Evolutionary conservation across 2,888 invertebrate genomes (phyloP), one percentile per base, ranked within the genome.

Genomic region (Parnassius smintheus): DNA sequence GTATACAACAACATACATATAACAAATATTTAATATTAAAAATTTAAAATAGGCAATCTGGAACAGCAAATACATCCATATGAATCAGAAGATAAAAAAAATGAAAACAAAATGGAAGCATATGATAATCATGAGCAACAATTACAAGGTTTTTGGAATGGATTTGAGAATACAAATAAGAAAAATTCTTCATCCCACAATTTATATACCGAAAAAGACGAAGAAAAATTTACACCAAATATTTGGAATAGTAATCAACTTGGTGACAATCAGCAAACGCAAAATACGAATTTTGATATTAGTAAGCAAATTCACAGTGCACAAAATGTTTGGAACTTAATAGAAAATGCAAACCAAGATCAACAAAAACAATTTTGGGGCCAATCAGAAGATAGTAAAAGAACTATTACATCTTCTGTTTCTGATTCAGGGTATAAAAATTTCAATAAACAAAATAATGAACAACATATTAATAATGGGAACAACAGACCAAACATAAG

Each of bases 41-140:
- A 2, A 56, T 59, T 61, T 59, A 54, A 41, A 64, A 46, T 56
- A 68, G 66, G 65, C n/a, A 52, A 62, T 60, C 52, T 65, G 61
- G 69, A 65, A 25, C 68, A 67, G 54, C 59, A 66, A 61, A 68
- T 52, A 65, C 66, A 69, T 8, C 42, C 52, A 0, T 52, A 58
- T 18, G 55, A 52, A 61, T 55, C 46, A 48, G 51, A 61, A 62
- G 59, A 59, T 13, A 18, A 18, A 18, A n/a, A 61, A 35, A 42
- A 25, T 12, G n/a, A 59, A 54, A 51, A 41, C n/a, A 58, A 35
- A 50, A n/a, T 52, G 25, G 35, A 55, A 25, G 51, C 42, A 41
- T 56, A 35, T 46, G 68, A 70, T 44, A 56, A 72, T 59, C 42
- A 44, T 46, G 68, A 60, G 9, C 73, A 74, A 50, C 68, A 73